Evolutionary conservation across 2,888 invertebrate species (phyloP).

Genomic region (Drosophila mayaguana): DNA sequence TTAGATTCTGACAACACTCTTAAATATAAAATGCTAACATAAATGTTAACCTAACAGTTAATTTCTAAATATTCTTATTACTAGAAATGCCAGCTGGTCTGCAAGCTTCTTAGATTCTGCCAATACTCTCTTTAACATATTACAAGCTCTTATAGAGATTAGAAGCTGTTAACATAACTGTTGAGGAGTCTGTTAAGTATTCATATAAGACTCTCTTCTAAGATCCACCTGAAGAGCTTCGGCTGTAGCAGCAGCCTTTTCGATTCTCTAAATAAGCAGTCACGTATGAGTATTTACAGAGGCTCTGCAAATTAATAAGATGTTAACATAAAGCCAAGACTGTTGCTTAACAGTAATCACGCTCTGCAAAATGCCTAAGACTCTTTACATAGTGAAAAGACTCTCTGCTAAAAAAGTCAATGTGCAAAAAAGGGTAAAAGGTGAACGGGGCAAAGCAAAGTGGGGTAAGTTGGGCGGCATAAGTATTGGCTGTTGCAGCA

Average conservation of each 20-base stretch:
- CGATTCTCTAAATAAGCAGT: too few relatives aligned
- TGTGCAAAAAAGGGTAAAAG: constrained; percentile 48
- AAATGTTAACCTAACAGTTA: neutral
- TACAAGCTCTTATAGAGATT: neutral
- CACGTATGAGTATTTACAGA: too few relatives aligned
- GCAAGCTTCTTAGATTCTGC: too few relatives aligned
- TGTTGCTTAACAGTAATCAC: neutral
- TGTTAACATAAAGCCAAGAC: neutral
- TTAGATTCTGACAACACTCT: too few relatives aligned
- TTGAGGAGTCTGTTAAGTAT: neutral
- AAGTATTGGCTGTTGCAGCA: constrained; percentile 12
- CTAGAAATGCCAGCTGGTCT: too few relatives aligned
- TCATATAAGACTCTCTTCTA: neutral
- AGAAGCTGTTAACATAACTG: neutral
- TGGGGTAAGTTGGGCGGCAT: neutral
- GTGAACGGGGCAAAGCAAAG: neutral
- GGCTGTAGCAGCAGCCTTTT: neutral
- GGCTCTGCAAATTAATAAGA: neutral
- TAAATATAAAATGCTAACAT: neutral
- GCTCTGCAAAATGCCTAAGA: neutral
- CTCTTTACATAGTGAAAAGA: neutral
- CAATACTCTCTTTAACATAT: too few relatives aligned
- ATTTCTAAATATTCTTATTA: too few relatives aligned
- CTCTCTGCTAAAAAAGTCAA: constrained; percentile 48
- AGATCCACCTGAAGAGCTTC: too few relatives aligned